These are phyloP conservation scores for Drosophila flavopinicola DNA, from an alignment of 2,888 invertebrate species.

Conservation along the genomic window DNA sequence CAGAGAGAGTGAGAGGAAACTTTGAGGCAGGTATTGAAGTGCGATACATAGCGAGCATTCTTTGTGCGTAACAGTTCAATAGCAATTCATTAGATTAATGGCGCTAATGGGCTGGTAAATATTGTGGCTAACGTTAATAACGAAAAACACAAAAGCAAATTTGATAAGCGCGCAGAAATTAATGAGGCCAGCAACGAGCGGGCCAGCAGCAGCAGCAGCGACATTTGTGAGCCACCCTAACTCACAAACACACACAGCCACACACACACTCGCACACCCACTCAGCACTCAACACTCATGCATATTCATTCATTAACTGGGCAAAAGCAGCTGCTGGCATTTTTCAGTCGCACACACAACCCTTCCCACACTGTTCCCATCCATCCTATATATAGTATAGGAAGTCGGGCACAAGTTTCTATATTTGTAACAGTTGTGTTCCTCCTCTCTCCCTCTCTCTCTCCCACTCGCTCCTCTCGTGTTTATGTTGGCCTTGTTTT, in stretches of 20 bases:
- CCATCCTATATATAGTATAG: conserved; percentile 12
- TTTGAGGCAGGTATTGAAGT: conserved; percentile 1
- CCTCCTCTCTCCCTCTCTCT: too few species aligned
- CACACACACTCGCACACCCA: background rate
- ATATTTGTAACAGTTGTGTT: conserved; percentile 45
- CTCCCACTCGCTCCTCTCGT: conserved; percentile 12
- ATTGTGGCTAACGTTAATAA: conserved; percentile 64
- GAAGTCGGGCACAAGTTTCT: conserved; percentile 25
- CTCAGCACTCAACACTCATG: conserved; percentile 49
- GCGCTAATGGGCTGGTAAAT: conserved; percentile 79
- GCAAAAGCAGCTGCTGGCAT: conserved; percentile 68
- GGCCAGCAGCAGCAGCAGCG: conserved; percentile 19
- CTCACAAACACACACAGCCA: background rate
- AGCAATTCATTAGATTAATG: conserved; percentile 80
- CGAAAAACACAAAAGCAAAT: conserved; percentile 69
- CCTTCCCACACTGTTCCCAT: conserved; percentile 18
- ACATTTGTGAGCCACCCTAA: conserved; percentile 38
- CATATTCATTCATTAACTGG: conserved; percentile 75
- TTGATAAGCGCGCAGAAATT: conserved; percentile 74
- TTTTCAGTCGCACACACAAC: conserved; percentile 42
- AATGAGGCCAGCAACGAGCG: conserved; percentile 55
- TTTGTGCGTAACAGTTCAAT: conserved; percentile 60
- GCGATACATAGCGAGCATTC: background rate
- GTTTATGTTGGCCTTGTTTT: conserved; percentile 70
- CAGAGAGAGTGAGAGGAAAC: too few species aligned